Base-by-base conservation (phyloP, 1,140 invertebrate genomes). In the Psilanteris sp. region DNA sequence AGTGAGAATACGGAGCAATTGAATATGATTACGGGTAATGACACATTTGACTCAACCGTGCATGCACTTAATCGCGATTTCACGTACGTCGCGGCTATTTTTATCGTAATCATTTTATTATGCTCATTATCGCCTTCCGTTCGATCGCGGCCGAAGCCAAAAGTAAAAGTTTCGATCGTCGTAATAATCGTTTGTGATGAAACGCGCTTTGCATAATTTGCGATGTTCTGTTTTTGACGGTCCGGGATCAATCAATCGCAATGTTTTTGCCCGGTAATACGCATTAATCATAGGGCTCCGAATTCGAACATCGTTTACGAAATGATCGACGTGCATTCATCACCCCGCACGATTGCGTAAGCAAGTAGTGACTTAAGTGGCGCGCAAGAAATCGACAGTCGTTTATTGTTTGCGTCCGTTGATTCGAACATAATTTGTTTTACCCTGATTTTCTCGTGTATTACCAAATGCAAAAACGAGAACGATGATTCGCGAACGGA, bases 351-450 rank as follows among this genome's bases (percentile, higher is more conserved):
- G 32, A 31, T 39, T 66, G 50, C 26, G 44, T 55, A 54, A 67
- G n/a, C n/a, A n/a, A n/a, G n/a, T n/a, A n/a, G n/a, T n/a, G n/a
- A n/a, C 13, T 11, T 32, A 13, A 24, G n/a, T 2, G n/a, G 13
- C 26, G 29, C 50, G 54, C 57, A 57, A 39, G 44, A 61, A 71
- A 71, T 59, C 48, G 46, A 71, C 55, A 55, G 55, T 55, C 5
- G 20, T 41, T 41, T 15, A 48, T 66, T 37, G 39, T 39, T 43
- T 44, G 55, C 48, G 41, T 32, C 26, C 39, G 26, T 10, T 27
- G 52, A 73, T 73, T 64, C 70, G 52, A 59, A 66, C 61, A 59
- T 59, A 73, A 73, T 73, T 73, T 73, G 70, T 66, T 66, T 66
- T 18, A 66, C 44, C 29, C 37, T n/a, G 54, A 43, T 67, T 67